Evolutionary conservation across 2,113 vertebrate genomes (phyloP), one percentile per base, ranked within the genome.

Genomic region (Prietella phreatophila): DNA sequence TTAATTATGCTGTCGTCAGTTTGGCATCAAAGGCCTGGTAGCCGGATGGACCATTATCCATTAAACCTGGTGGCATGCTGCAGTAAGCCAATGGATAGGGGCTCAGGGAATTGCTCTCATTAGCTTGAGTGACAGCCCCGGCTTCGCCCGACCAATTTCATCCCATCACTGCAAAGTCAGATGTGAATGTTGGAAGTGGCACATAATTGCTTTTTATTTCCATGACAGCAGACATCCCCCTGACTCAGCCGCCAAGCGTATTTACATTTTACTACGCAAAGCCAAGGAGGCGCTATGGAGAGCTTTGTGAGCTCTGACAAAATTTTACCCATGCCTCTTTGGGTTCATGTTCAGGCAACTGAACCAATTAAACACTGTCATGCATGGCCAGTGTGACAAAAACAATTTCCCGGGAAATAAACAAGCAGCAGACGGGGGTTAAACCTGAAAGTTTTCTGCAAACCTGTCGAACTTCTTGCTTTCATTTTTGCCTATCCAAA

Each of bases 171-270:
- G 76, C 82, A 90, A 89, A 92, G 88, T 90, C 88, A 91, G 87
- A 89, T 58, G 69, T 85, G 88, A 89, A 88, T 86, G 92, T 93
- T 94, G 93, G 93, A 94, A 94, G 94, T 95, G 94, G 92, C 93
- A 92, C 93, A 93, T 95, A 94, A 96, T 96, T 95, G 94, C 93
- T 94, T 95, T 96, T 95, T 93, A 93, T 95, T 93, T 96, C 94
- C 94, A 95, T 93, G 93, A 95, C 95, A 94, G 94, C 92, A 93
- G 95, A 93, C 94, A 93, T 93, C 91, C 86, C 89, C 89, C 87
- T 53, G 30, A 53, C 60, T 65, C 78, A 22, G 76, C 82, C 33
- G 71, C 42, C 78, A 33, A 82, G 17, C n/a, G 73, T 87, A 84
- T 85, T 87, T 88, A 89, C 67, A 85, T 87, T 88, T 58, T 25